phyloP scores from a whole-genome alignment of 2,888 invertebrate species.

The Torymus tubicola region DNA sequence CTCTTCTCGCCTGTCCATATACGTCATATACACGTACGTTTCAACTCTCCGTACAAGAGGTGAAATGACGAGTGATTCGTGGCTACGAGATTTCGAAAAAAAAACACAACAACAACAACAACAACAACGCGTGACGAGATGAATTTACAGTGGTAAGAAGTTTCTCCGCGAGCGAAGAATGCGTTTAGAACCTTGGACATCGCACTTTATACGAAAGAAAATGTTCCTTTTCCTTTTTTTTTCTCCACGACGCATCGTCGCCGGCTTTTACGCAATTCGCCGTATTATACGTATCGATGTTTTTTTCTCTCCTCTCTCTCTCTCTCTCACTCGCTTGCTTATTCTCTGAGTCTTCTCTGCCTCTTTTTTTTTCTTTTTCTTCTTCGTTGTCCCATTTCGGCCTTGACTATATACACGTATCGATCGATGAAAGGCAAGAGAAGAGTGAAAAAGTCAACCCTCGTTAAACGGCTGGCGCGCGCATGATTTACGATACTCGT shows the following conservation, averaged over 20 bases:
- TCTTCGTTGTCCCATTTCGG: background rate
- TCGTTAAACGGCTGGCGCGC: slow-evolving; percentile 23
- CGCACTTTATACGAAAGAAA: slow-evolving; percentile 12
- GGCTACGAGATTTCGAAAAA: background rate
- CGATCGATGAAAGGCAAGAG: slow-evolving; percentile 22
- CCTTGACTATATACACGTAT: background rate
- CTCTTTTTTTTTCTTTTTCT: slow-evolving; percentile 18
- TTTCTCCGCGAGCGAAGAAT: slow-evolving; percentile 28
- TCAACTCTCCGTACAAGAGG: no score
- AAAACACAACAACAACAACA: background rate
- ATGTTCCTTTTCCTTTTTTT: slow-evolving; percentile 28
- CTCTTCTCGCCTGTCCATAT: no score
- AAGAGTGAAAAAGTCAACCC: slow-evolving; percentile 30
- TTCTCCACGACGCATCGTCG: background rate
- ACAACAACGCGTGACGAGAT: background rate
- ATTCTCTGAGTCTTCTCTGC: background rate
- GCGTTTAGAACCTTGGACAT: slow-evolving; percentile 37
- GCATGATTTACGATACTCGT: slow-evolving; percentile 43
- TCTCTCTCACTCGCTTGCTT: no score
- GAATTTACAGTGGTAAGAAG: slow-evolving; percentile 39
- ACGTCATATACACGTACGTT: no score
- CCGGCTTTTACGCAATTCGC: slow-evolving; percentile 39
- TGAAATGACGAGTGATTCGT: no score
- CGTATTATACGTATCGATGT: background rate
- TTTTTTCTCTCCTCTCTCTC: no score